phyloP scores from a whole-genome alignment of 2,888 invertebrate species.

The Metellina segmentata region DNA sequence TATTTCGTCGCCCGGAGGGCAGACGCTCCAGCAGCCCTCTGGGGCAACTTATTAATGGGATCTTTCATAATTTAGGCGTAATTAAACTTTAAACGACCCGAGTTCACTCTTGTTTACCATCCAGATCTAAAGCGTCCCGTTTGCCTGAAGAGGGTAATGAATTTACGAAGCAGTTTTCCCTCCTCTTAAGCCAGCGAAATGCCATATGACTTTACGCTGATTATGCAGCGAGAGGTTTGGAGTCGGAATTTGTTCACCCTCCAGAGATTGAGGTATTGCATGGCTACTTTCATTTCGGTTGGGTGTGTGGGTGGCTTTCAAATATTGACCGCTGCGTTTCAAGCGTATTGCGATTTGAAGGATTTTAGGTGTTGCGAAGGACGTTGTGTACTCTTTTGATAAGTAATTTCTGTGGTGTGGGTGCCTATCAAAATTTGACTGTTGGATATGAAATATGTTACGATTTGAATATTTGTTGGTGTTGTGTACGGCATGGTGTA shows the following conservation, averaged over 20 bases:
- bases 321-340: no score
- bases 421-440: no score
- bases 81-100: constrained; percentile 62
- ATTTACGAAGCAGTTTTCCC: constrained; percentile 33
- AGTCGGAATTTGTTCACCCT: not conserved
- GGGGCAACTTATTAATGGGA: constrained; percentile 53
- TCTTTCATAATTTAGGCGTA: constrained; percentile 63
- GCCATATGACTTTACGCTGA: constrained; percentile 7
- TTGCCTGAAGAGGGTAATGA: constrained; percentile 48
- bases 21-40: not conserved
- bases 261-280: no score
- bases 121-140: constrained; percentile 5
- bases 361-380: no score
- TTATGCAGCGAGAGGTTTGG: not conserved
- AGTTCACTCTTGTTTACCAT: constrained; percentile 18
- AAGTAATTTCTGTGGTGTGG: no score
- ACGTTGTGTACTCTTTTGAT: no score
- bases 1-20: constrained; percentile 31
- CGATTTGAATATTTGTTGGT: no score
- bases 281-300: no score
- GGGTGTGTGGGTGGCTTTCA: no score
- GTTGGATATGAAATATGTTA: no score
- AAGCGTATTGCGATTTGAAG: no score
- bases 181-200: not conserved
- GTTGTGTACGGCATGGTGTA: no score